Evolutionary conservation across 2,797 vertebrate genomes (phyloP), one percentile per base, ranked within the genome.

Genomic region (Pampus argenteus): DNA sequence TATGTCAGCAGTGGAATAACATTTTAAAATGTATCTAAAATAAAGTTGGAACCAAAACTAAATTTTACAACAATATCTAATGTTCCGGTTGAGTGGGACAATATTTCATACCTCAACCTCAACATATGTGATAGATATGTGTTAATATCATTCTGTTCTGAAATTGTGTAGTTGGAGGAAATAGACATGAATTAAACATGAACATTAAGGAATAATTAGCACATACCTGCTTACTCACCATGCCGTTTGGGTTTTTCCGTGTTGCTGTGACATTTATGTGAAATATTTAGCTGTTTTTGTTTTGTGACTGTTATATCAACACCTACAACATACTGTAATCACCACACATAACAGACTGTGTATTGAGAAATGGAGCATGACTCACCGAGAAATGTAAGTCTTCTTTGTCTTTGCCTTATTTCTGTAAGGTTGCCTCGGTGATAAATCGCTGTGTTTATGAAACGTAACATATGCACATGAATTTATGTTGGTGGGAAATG

Each of bases 291-390:
- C 17, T 31, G 62, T 64, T 58, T 74, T 31, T 36, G 52, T 58
- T 74, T 31, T 36, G 52, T 57, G 71, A 55, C 71, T 36, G 5
- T 17, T 52, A 26, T 48, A 71, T 69, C 23, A 63, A 65, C 48
- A 61, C n/a, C 48, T 47, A 57, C 66, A 20, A 17, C 68, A 9
- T 26, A 57, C 47, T 51, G 51, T 34, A 58, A 68, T 81, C 70
- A 62, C 59, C 20, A 26, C 23, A 55, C 58, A 51, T 10, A 81
- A 66, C 49, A 76, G 75, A 52, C 51, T 82, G 65, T 73, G 77
- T 61, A 8, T 28, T n/a, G 42, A 71, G 58, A 78, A 64, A 79
- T 61, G 18, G 40, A 52, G 64, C 62, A 66, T 83, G 79, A 83
- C 71, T 82, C 83, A 84, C 44, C 28, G 34, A 72, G 67, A 76